These are phyloP conservation scores for Drosophila neotestacea DNA, from an alignment of 2,888 invertebrate species.

Conservation along the genomic window DNA sequence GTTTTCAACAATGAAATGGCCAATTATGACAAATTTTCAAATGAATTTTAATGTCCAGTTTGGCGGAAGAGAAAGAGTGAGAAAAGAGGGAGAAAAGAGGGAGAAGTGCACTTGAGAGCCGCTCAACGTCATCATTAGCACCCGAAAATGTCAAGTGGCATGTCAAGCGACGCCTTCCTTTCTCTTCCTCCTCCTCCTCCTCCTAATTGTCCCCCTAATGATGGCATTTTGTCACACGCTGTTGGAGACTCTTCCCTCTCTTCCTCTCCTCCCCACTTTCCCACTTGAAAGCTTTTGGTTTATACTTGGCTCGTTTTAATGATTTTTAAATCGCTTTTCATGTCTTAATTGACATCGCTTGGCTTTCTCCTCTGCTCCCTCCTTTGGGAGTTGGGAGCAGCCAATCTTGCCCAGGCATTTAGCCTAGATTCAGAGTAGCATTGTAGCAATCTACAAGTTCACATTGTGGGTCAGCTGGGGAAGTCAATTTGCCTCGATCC, in stretches of 20 bases:
- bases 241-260: slow-evolving; percentile 13
- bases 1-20: slow-evolving; percentile 56
- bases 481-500: slow-evolving; percentile 61
- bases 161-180: slow-evolving; percentile 31
- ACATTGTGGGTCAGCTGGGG: slow-evolving; percentile 71
- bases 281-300: slow-evolving; percentile 9
- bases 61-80: neutral
- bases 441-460: slow-evolving; percentile 59
- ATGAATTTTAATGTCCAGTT: slow-evolving; percentile 60
- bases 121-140: slow-evolving; percentile 70
- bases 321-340: slow-evolving; percentile 51
- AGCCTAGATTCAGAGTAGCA: slow-evolving; percentile 58
- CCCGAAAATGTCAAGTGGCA: slow-evolving; percentile 49
- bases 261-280: neutral
- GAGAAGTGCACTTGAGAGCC: slow-evolving; percentile 45
- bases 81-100: neutral
- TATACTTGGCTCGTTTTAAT: slow-evolving; percentile 48
- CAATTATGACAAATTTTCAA: slow-evolving; percentile 74
- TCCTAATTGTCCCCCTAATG: slow-evolving; percentile 33
- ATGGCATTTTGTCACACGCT: slow-evolving; percentile 61
- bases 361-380: slow-evolving; percentile 10
- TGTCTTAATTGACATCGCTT: slow-evolving; percentile 51
- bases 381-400: slow-evolving; percentile 6
- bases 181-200: neutral
- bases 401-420: slow-evolving; percentile 60